Percentiles rank a stretch among this genome's conserved stretches.
These are phyloP conservation scores for Odontamblyopus lacepedii DNA, from an alignment of 2,797 vertebrate species.

Conservation along the genomic window DNA sequence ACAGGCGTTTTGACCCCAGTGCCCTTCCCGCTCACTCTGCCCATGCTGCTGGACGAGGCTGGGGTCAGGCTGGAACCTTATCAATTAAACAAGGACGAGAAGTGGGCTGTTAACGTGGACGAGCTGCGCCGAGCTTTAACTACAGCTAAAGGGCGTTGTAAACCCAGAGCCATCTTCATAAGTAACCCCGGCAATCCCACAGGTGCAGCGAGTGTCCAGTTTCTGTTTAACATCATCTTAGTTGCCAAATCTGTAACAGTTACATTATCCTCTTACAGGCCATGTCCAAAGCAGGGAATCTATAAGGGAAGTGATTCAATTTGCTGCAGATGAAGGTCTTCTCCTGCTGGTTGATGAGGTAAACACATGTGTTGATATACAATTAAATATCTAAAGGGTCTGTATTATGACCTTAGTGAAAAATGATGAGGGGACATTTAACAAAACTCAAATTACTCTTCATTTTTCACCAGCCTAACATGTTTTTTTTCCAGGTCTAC, in stretches of 20 bases:
- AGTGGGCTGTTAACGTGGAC: slow-evolving; percentile 62
- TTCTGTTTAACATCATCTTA: neutral
- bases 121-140: slow-evolving; percentile 53
- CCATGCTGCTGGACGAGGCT: slow-evolving; percentile 44
- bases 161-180: slow-evolving; percentile 70
- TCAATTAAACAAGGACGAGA: slow-evolving; percentile 57
- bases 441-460: too few species aligned
- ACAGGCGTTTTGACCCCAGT: slow-evolving; percentile 64
- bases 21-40: slow-evolving; percentile 62
- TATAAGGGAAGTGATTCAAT: slow-evolving; percentile 83
- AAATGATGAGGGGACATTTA: too few species aligned
- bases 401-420: neutral
- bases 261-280: slow-evolving; percentile 60
- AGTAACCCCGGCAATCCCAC: slow-evolving; percentile 78
- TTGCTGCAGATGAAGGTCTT: slow-evolving; percentile 81
- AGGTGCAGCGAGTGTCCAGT: slow-evolving; percentile 48
- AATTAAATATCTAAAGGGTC: neutral
- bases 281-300: slow-evolving; percentile 83
- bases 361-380: neutral
- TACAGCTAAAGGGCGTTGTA: slow-evolving; percentile 38
- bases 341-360: slow-evolving; percentile 87
- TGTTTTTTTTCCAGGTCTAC: slow-evolving; percentile 72
- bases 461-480: neutral
- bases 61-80: slow-evolving; percentile 54
- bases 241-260: neutral